Evolutionary conservation across 2,797 vertebrate genomes (phyloP).

Genomic region (Echiichthys vipera): DNA sequence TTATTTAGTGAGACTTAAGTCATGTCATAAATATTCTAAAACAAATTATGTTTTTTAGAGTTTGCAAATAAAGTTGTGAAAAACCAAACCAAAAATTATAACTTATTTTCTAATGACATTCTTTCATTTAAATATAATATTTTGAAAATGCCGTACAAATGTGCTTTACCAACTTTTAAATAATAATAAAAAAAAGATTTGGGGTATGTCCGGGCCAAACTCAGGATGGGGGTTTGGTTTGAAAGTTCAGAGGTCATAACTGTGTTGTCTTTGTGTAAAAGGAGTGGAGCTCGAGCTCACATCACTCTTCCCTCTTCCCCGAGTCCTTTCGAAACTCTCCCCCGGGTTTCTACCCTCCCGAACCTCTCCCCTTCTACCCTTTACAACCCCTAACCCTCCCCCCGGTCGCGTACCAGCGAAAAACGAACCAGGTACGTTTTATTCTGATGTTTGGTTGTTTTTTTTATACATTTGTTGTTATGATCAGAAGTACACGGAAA

Average conservation of each 20-base stretch:
- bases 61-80: too few relatives aligned
- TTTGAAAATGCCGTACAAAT: neutral
- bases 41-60: too few relatives aligned
- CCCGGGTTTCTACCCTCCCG: slow-evolving; percentile 86
- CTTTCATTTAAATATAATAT: neutral
- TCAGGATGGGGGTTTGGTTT: slow-evolving; percentile 32
- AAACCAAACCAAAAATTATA: too few relatives aligned
- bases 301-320: slow-evolving; percentile 87
- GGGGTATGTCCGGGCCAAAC: too few relatives aligned
- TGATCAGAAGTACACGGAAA: slow-evolving; percentile 65
- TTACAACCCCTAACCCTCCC: slow-evolving; percentile 85
- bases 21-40: too few relatives aligned
- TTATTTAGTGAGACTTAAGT: too few relatives aligned
- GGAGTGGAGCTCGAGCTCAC: slow-evolving; percentile 84
- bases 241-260: slow-evolving; percentile 81
- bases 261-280: slow-evolving; percentile 87
- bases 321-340: slow-evolving; percentile 87
- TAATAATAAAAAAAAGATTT: too few relatives aligned
- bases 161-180: neutral
- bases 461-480: slow-evolving; percentile 37
- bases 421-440: slow-evolving; percentile 75
- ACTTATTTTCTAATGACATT: neutral
- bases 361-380: slow-evolving; percentile 89
- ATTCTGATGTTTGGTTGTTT: neutral
- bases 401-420: slow-evolving; percentile 71